These are phyloP conservation scores for Silurus lanzhouensis DNA, from an alignment of 2,797 vertebrate genomes.

Conservation along the genomic window DNA sequence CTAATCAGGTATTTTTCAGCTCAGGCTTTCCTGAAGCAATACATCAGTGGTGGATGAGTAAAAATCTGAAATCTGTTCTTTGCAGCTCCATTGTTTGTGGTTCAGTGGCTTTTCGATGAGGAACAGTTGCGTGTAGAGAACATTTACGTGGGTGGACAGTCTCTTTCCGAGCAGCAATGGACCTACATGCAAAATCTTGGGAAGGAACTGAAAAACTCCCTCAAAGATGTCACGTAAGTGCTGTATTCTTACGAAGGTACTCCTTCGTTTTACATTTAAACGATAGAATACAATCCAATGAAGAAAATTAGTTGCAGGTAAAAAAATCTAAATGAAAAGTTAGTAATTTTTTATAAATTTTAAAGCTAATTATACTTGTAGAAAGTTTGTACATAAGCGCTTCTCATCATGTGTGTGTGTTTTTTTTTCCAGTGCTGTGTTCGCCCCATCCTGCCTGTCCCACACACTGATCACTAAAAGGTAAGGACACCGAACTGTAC, in stretches of 20 bases:
- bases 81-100: constrained; percentile 80
- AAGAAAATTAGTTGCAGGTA: background rate
- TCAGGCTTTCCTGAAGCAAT: background rate
- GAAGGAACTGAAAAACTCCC: constrained; percentile 78
- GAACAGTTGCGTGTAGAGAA: constrained; percentile 84
- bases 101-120: constrained; percentile 86
- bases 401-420: background rate
- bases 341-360: background rate
- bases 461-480: constrained; percentile 82
- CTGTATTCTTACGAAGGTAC: background rate
- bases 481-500: constrained; percentile 66
- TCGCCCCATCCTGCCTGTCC: constrained; percentile 84
- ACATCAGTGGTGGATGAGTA: background rate
- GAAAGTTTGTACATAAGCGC: background rate
- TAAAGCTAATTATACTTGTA: background rate
- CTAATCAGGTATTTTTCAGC: background rate
- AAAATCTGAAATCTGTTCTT: background rate
- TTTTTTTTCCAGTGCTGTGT: constrained; percentile 73
- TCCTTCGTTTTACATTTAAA: background rate
- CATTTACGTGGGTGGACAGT: constrained; percentile 78
- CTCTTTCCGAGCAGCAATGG: constrained; percentile 79
- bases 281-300: background rate
- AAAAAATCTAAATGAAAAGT: background rate
- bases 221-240: constrained; percentile 80
- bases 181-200: constrained; percentile 83